Conservation (phyloP, 1,140 invertebrate species). For the Ceratoteleas bidentatus region DNA sequence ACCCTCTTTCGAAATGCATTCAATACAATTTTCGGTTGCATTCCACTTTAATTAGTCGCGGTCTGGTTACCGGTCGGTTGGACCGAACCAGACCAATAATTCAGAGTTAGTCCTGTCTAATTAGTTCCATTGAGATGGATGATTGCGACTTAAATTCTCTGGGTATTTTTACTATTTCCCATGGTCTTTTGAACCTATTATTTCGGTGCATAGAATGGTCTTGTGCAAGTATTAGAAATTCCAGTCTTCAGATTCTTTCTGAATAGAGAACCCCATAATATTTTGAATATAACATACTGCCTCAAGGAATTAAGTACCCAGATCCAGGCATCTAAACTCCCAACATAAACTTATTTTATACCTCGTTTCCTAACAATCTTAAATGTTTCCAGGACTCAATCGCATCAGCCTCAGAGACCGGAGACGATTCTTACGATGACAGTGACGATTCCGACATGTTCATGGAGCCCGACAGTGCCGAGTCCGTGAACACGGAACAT, state of each 20-base stretch:
- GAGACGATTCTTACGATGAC: slow-evolving; percentile 74
- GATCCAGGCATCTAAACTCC: too few relatives aligned
- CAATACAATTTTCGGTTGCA: slow-evolving; percentile 1
- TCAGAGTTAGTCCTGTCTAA: slow-evolving; percentile 1
- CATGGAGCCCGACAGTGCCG: slow-evolving; percentile 77
- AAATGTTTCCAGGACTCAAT: slow-evolving; percentile 75
- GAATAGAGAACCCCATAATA: neutral
- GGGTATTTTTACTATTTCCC: neutral
- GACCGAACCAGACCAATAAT: neutral
- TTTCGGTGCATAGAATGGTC: too few relatives aligned
- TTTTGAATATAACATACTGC: neutral
- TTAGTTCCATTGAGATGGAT: neutral
- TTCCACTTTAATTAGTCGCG: neutral
- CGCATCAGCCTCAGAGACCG: slow-evolving; percentile 73
- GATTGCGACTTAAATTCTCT: neutral
- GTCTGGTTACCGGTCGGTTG: neutral
- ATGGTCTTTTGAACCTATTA: too few relatives aligned
- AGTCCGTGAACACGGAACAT: slow-evolving; percentile 46
- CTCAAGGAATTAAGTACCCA: too few relatives aligned
- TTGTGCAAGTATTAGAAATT: too few relatives aligned
- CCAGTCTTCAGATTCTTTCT: too few relatives aligned
- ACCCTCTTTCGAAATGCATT: slow-evolving; percentile 21
- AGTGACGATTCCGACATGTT: slow-evolving; percentile 79
- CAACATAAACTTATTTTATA: too few relatives aligned
- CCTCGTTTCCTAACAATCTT: too few relatives aligned